Evolutionary conservation across 2,888 invertebrate genomes (phyloP), one percentile per base, ranked within the genome.

Genomic region (Fissipunctia ypsillon): DNA sequence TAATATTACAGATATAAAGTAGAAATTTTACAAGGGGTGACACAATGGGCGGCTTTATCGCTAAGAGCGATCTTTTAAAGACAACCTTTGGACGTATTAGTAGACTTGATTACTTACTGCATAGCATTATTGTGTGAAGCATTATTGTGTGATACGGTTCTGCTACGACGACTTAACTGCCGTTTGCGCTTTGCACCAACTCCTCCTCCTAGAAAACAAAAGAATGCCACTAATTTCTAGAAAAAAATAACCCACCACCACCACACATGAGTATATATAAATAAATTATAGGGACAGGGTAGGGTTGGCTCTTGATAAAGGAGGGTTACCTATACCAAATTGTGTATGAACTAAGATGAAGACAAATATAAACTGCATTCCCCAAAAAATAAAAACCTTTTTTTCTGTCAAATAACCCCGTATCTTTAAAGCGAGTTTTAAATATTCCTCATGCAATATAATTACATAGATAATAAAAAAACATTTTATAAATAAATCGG

Each of bases 131-230:
- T 35, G 22, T 63, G 22, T 31, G 64, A 35, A 35, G 48, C 28
- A 67, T 76, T 78, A 61, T 77, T 87, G n/a, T 87, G 78, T 10
- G 82, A 84, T 60, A 77, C 73, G n/a, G 79, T 87, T 56, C 88
- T 77, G 43, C 72, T 82, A 19, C 84, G 85, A 22, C 69, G 82
- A 66, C 80, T 87, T 31, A 85, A 65, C 50, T 84, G 79, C 68
- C 81, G 84, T 74, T 84, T 89, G 38, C 88, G 89, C 66, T 84
- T 88, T 67, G 84, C 83, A 35, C 76, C 77, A 6, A 84, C 80
- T 35, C 75, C 85, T 75, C 89, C 91, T 79, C 89, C 91, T 91
- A 67, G 41, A 80, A 83, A 28, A 74, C 43, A 76, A 76, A 71
- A 61, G 25, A 31, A 54, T 22, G 22, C 28, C 4, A 48, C 22